Base-by-base conservation (phyloP, 1,140 invertebrate species). In the Drosophila arawakana region DNA sequence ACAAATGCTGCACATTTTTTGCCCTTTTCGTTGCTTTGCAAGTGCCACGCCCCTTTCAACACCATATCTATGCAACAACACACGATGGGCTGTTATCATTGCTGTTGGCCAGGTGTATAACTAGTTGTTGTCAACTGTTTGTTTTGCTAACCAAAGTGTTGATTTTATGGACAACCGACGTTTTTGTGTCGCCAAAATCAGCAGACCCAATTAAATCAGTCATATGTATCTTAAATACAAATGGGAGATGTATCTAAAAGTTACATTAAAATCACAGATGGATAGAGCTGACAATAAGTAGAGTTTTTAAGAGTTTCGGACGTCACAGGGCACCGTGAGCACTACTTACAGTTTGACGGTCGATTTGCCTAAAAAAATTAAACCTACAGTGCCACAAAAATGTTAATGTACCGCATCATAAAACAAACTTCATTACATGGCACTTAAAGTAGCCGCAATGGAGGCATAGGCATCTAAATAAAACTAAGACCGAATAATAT, bases 121-220 rank as follows among this genome's bases (percentile, higher is more conserved):
- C 52, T 73, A 74, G 81, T 75, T 70, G 80, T 69, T 85, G 80
- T 78, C 74, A 67, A 67, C 65, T 77, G 73, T 86, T 82, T 82
- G 71, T 90, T 90, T 91, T 89, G 76, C 76, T 89, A 91, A 91
- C 89, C 89, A 89, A 89, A 82, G 84, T 91, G 89, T 91, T 91
- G 89, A 91, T 85, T 82, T 91, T 91, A 84, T 81, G 74, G 83
- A 74, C 76, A 50, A 68, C 72, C 78, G 59, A 44, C 18, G 62
- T 68, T 68, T 60, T 73, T 25, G 25, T 44, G 7, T 35, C 50
- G 35, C 13, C 13, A 44, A 66, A 58, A 35, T 47, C 50, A 54
- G 68, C 57, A 35, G 46, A 25, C 15, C 21, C 46, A 72, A 67
- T 52, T 46, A 34, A 44, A 41, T 39, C 62, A 73, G 30, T 39